Conservation (phyloP, 2,113 vertebrate genomes). For the Equus przewalskii region DNA sequence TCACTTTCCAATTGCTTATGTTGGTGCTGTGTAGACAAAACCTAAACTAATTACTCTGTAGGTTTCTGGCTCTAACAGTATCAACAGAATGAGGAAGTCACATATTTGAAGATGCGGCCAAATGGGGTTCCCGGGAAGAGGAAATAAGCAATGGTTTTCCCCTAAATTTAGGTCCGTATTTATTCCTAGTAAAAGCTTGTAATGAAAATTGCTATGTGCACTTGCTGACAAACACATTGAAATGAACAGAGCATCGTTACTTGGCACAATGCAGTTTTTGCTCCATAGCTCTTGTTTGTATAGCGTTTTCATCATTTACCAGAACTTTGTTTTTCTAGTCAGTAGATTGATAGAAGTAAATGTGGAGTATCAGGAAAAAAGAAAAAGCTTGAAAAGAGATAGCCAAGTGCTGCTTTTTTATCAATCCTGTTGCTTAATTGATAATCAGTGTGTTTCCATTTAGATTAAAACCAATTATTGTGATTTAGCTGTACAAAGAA, state of each 20-base stretch:
- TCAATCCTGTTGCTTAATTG: conserved; percentile 65
- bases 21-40: conserved; percentile 78
- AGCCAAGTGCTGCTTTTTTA: conserved; percentile 59
- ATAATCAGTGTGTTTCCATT: conserved; percentile 66
- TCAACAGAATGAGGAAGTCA: conserved; percentile 75
- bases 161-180: conserved; percentile 67
- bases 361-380: conserved; percentile 66
- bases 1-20: conserved; percentile 75
- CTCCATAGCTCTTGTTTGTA: conserved; percentile 63
- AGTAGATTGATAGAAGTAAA: conserved; percentile 76
- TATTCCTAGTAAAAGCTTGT: conserved; percentile 77
- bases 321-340: conserved; percentile 82
- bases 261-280: conserved; percentile 52
- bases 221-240: conserved; percentile 55
- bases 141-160: conserved; percentile 68
- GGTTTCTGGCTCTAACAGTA: conserved; percentile 68
- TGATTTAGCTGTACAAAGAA: conserved; percentile 63
- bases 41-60: conserved; percentile 78
- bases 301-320: conserved; percentile 67
- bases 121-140: conserved; percentile 74
- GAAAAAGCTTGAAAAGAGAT: conserved; percentile 75
- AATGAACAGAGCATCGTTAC: conserved; percentile 57
- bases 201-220: conserved; percentile 76
- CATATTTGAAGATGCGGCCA: conserved; percentile 68
- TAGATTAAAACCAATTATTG: conserved; percentile 70